A percentile compares a stretch with the other conserved stretches of the same genome.
Evolutionary conservation across 2,888 invertebrate species (phyloP).

Genomic region (Ernsta delagoae): DNA sequence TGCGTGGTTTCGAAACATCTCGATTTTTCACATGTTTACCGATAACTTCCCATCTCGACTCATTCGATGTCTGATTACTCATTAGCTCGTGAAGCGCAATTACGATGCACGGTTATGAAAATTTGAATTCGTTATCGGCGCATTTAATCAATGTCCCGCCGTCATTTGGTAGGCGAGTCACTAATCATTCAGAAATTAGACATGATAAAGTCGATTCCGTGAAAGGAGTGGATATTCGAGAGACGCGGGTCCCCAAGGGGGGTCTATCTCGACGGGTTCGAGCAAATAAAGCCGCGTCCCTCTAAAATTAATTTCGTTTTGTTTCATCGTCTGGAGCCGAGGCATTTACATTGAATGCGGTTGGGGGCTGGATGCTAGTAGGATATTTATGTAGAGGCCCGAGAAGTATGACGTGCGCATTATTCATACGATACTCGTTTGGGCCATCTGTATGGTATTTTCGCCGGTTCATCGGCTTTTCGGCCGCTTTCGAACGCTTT

Average conservation of each 20-base stretch:
- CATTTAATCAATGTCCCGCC: slow-evolving; percentile 63
- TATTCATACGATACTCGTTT: slow-evolving; percentile 77
- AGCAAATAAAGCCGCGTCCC: slow-evolving; percentile 77
- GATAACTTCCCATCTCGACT: slow-evolving; percentile 17
- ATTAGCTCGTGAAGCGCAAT: slow-evolving; percentile 23
- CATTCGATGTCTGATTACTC: slow-evolving; percentile 28
- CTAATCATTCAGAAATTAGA: slow-evolving; percentile 72
- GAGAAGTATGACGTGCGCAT: slow-evolving; percentile 79
- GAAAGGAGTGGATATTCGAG: slow-evolving; percentile 66
- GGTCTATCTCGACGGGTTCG: slow-evolving; percentile 68
- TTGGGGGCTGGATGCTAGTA: slow-evolving; percentile 77
- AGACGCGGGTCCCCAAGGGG: slow-evolving; percentile 74
- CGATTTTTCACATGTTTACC: slow-evolving; percentile 45
- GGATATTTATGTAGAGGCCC: slow-evolving; percentile 82
- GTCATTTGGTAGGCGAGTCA: slow-evolving; percentile 58
- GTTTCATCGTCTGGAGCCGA: slow-evolving; percentile 80
- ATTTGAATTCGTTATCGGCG: slow-evolving; percentile 53
- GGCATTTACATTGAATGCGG: slow-evolving; percentile 84
- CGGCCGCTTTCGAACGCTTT: slow-evolving; percentile 47
- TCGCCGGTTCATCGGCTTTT: slow-evolving; percentile 76
- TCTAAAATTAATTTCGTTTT: slow-evolving; percentile 84
- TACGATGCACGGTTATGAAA: slow-evolving; percentile 20
- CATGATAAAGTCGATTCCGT: slow-evolving; percentile 59
- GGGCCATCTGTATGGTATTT: slow-evolving; percentile 78
- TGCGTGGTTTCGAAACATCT: slow-evolving; percentile 25